These are phyloP conservation scores for Corapipo altera DNA, from an alignment of 2,113 vertebrate genomes.

Conservation along the genomic window DNA sequence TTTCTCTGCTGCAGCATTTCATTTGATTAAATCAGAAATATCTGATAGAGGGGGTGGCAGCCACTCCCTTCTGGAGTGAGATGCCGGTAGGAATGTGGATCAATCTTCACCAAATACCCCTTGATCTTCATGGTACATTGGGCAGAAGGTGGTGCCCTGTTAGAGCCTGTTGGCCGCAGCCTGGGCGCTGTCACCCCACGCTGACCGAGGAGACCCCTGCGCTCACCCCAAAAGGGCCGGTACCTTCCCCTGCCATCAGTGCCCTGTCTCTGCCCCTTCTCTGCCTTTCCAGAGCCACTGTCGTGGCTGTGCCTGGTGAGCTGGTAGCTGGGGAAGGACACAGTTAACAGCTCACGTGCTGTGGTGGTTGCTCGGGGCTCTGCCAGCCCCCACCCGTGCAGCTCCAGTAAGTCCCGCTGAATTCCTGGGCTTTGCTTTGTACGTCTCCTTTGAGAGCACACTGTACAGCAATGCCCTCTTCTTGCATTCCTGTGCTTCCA, in stretches of 20 bases:
- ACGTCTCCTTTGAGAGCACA: accelerated
- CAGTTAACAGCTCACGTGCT: background rate
- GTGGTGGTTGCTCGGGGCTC: background rate
- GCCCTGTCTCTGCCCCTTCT: background rate
- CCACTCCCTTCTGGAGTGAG: background rate
- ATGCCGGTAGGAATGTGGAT: accelerated
- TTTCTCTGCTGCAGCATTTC: background rate
- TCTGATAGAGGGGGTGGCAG: background rate
- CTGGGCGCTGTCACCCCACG: accelerated
- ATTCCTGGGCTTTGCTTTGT: background rate
- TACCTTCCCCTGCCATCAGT: accelerated
- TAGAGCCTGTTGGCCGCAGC: background rate
- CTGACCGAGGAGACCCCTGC: accelerated
- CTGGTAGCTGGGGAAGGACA: background rate
- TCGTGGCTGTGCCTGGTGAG: background rate
- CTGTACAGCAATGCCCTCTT: background rate
- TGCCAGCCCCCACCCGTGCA: background rate
- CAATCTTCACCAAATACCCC: background rate
- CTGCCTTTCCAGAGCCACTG: background rate
- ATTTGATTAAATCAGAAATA: background rate
- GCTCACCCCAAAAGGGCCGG: accelerated
- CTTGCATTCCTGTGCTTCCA: background rate
- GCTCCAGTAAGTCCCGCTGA: background rate
- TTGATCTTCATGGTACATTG: accelerated
- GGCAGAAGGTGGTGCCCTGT: background rate